Evolutionary conservation across 2,113 vertebrate species (phyloP).

Genomic region (Anser brachyrhynchus): DNA sequence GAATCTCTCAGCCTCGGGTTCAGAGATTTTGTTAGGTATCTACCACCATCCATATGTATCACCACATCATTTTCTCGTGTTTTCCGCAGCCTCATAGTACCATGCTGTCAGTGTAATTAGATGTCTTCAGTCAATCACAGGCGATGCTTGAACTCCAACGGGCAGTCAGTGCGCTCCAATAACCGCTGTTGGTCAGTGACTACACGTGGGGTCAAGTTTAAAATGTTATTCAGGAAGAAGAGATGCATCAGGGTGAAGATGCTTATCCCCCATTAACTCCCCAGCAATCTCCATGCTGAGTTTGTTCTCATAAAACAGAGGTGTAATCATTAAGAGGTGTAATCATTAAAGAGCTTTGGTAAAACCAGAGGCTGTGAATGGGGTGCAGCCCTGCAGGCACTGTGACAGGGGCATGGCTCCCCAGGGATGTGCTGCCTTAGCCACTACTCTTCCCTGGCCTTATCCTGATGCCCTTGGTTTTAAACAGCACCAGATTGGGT

Average conservation of each 20-base stretch:
- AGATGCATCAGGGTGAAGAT: not conserved
- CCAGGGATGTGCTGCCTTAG: not conserved
- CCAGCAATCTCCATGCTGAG: not conserved
- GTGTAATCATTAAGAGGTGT: not conserved
- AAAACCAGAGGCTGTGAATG: not conserved
- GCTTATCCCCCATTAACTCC: not conserved
- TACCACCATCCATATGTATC: not conserved
- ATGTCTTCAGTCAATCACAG: not conserved
- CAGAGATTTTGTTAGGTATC: not conserved
- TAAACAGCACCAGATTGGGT: not conserved
- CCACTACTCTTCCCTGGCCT: not conserved
- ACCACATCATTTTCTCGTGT: not conserved
- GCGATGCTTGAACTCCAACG: not conserved
- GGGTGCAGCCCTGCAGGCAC: fast-evolving
- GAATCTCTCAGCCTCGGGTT: not conserved
- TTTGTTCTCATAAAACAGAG: not conserved
- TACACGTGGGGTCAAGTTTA: not conserved
- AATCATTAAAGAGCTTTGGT: not conserved
- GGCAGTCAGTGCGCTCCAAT: fast-evolving
- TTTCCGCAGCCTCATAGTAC: not conserved
- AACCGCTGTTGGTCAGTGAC: not conserved
- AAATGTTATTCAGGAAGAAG: not conserved
- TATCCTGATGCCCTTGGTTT: not conserved
- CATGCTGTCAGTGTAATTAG: not conserved
- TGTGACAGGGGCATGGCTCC: fast-evolving